A percentile compares a stretch with the other conserved stretches of the same genome.
phyloP scores from a whole-genome alignment of 2,888 invertebrate species.

The Nezara viridula region DNA sequence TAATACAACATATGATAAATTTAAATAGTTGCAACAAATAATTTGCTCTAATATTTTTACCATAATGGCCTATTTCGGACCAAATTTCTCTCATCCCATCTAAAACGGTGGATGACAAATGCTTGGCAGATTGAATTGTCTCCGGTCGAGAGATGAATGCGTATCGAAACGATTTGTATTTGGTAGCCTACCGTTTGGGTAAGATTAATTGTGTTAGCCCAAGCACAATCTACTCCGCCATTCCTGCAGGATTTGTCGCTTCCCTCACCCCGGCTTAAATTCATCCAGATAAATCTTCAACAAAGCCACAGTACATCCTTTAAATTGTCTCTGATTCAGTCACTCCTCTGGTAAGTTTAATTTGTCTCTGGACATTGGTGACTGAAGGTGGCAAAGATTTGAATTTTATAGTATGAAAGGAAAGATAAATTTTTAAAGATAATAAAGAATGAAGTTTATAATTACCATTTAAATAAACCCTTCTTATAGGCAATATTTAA shows the following conservation, averaged over 20 bases:
- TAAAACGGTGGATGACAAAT: constrained; percentile 17
- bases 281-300: constrained; percentile 38
- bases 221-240: constrained; percentile 23
- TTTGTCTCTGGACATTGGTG: background rate
- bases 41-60: background rate
- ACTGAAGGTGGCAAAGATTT: background rate
- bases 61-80: background rate
- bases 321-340: background rate
- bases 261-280: background rate
- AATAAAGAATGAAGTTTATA: too few relatives aligned
- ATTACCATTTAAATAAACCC: too few relatives aligned
- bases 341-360: background rate
- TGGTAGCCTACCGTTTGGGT: constrained; percentile 12
- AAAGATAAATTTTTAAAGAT: background rate
- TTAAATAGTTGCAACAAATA: background rate
- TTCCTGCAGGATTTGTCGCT: constrained; percentile 22
- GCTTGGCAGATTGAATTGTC: constrained; percentile 41
- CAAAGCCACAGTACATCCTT: background rate
- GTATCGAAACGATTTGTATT: constrained; percentile 39
- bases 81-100: background rate
- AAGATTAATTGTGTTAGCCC: constrained; percentile 38
- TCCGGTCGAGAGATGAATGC: constrained; percentile 6
- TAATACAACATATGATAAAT: constrained; percentile 33
- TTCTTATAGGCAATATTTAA: too few relatives aligned
- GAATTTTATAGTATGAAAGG: background rate